Evolutionary conservation across 2,888 invertebrate genomes (phyloP), one percentile per base, ranked within the genome.

Genomic region (Gari tellinella): DNA sequence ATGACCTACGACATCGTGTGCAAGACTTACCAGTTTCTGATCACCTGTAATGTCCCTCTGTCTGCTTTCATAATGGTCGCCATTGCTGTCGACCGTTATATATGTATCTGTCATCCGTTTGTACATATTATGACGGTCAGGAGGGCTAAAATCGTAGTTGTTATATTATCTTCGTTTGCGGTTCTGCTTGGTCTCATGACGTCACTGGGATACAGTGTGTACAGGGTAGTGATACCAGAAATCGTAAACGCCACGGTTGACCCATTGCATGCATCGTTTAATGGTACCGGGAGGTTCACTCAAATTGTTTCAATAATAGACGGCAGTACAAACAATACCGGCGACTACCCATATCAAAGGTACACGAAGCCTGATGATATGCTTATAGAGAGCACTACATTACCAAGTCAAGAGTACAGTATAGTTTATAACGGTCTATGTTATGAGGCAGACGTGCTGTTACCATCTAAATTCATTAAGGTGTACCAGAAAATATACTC

Each of bases 41-140:
- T 89, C 58, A 89, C 88, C 12, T 88, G 87, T 40, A 87, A 83
- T 38, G 87, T 90, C 5, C 89, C 89, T 4, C 84, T 88, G 56
- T 88, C 90, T 14, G 86, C 89, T 10, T 87, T 90, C 62, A 86
- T 89, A 14, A 89, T 90, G 88, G 88, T 88, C 8, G 89, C 88
- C 19, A 90, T 90, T n/a, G 89, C 89, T 4, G 83, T 90, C 2
- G 90, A 90, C 65, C 69, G 90, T 1, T 90, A 89, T 72, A 81
- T 90, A 14, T 90, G 89, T 60, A 89, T 90, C 31, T 90, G 90
- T 63, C 87, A 87, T 57, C 90, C 90, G 12, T 88, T 88, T 60
- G 63, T 85, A 1, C 87, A 86, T 60, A 75, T 84, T 3, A 87
- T 88, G 77, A 88, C 82, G 7, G 80, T 86, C 25, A 63, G 66